These are phyloP conservation scores for Forbesichthys agassizii DNA, from an alignment of 2,113 vertebrate genomes.

Conservation along the genomic window DNA sequence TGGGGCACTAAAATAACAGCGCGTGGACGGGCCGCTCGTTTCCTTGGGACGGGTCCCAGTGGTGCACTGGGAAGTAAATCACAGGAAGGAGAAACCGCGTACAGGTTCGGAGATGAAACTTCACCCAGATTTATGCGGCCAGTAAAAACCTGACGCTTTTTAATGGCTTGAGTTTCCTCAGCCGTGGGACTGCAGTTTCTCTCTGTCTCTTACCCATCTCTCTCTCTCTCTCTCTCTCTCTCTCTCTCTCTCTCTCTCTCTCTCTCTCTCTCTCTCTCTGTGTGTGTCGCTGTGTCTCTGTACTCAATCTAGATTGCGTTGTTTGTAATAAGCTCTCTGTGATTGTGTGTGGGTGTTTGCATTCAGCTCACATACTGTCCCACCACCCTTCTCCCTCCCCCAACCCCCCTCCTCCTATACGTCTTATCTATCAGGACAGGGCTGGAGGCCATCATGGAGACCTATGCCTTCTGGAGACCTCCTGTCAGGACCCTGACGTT, in stretches of 20 bases:
- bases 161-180: constrained; percentile 71
- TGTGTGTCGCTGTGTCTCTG: background rate
- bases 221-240: constrained; percentile 29
- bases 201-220: constrained; percentile 24
- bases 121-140: constrained; percentile 76
- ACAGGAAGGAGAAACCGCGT: constrained; percentile 70
- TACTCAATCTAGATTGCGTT: background rate
- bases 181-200: constrained; percentile 38
- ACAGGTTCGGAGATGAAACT: constrained; percentile 75
- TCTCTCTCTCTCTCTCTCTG: background rate
- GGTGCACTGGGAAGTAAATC: constrained; percentile 68
- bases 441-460: constrained; percentile 99
- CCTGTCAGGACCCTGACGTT: constrained; percentile 96
- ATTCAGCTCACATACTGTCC: background rate
- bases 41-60: constrained; percentile 40
- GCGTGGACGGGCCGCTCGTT: constrained; percentile 27
- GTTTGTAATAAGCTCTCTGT: background rate
- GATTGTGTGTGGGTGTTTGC: background rate
- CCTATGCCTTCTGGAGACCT: constrained; percentile 98
- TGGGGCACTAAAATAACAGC: constrained; percentile 66
- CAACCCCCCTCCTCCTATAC: background rate
- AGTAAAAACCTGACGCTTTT: constrained; percentile 73
- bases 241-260: constrained; percentile 5
- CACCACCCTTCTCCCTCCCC: constrained; percentile 4
- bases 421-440: constrained; percentile 81